These are phyloP conservation scores for Cercocebus atys DNA, from an alignment of 2,113 vertebrate species.

Conservation along the genomic window DNA sequence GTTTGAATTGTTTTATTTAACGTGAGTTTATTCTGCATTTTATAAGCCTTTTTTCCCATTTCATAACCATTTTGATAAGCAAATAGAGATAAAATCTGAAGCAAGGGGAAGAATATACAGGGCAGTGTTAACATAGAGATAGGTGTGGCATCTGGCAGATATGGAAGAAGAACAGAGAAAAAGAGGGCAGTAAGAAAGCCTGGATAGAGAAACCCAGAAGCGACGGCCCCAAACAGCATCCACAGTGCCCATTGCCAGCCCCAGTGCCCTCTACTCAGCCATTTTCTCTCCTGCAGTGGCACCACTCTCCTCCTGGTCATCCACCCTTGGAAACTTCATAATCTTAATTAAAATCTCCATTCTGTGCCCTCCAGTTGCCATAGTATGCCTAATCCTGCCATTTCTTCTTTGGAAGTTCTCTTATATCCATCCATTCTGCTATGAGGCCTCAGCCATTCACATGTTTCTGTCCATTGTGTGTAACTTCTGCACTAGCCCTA, in stretches of 20 bases:
- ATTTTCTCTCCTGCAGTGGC: rapidly evolving
- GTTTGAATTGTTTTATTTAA: neutral
- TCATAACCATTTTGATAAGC: neutral
- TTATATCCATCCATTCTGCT: neutral
- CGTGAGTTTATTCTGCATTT: neutral
- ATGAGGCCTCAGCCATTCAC: neutral
- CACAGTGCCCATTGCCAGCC: rapidly evolving
- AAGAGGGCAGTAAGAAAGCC: neutral
- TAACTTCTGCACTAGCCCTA: rapidly evolving
- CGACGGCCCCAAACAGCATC: rapidly evolving
- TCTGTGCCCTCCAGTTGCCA: neutral
- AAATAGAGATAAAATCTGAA: neutral
- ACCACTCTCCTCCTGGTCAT: neutral
- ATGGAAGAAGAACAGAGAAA: neutral
- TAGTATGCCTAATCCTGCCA: neutral
- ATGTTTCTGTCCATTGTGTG: neutral
- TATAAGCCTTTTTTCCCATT: neutral
- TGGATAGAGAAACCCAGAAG: neutral
- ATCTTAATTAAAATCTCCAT: neutral
- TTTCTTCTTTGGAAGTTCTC: neutral
- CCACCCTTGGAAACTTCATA: neutral
- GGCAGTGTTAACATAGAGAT: neutral
- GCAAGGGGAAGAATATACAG: neutral
- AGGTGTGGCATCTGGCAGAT: neutral
- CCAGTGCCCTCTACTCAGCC: rapidly evolving